Conservation (phyloP, 53 echinoderm and acorn worm genomes). For the Zoroaster sp. region DNA sequence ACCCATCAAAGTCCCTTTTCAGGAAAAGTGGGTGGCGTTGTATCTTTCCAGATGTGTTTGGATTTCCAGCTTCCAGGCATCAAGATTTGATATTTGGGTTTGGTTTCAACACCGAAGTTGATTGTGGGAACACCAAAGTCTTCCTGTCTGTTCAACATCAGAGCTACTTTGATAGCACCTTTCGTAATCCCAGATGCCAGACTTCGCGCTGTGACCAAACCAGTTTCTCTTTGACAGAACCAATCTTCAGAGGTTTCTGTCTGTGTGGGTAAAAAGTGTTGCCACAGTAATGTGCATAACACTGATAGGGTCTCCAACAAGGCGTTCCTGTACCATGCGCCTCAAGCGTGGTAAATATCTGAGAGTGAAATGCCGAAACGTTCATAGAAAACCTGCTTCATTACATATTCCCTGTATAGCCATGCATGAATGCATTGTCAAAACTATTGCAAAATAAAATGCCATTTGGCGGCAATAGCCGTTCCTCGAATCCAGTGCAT, state of each 20-base stretch:
- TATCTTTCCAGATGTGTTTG: conserved; percentile 69
- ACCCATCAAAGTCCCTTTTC: conserved; percentile 62
- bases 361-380: conserved; percentile 76
- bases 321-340: conserved; percentile 97
- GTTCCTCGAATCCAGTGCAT: conserved; percentile 78
- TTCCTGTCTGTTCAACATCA: conserved; percentile 78
- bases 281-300: conserved; percentile 82
- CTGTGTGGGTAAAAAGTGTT: conserved; percentile 58
- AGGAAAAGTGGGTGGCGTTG: conserved; percentile 34
- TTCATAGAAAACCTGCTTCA: conserved; percentile 76
- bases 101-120: conserved; percentile 72
- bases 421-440: conserved; percentile 83
- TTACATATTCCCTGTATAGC: conserved; percentile 78
- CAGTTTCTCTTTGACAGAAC: conserved; percentile 94
- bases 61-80: conserved; percentile 71
- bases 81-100: conserved; percentile 86
- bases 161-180: conserved; percentile 83
- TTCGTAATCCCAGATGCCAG: conserved; percentile 72
- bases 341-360: conserved; percentile 75
- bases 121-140: conserved; percentile 70
- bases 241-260: conserved; percentile 74
- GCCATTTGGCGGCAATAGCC: conserved; percentile 82
- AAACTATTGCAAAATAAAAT: conserved; percentile 67
- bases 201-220: conserved; percentile 93
- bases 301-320: conserved; percentile 94